These are phyloP conservation scores for Geophilus truncorum DNA, from an alignment of 2,888 invertebrate genomes.

Conservation along the genomic window DNA sequence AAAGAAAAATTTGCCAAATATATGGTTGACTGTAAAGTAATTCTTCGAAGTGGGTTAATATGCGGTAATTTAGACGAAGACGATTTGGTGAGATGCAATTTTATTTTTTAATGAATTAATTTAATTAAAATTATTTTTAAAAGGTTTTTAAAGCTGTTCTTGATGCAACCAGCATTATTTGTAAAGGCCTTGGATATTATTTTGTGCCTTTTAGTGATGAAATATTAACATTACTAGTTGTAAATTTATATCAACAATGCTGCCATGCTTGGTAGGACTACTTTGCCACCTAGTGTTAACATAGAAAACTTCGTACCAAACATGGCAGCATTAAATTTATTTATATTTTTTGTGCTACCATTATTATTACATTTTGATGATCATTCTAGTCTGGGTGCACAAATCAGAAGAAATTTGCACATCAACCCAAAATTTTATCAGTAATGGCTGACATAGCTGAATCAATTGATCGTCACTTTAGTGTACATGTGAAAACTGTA, in stretches of 20 bases:
- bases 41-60: neutral
- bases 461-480: neutral
- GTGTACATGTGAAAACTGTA: neutral
- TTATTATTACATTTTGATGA: no score
- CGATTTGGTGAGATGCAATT: neutral
- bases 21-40: neutral
- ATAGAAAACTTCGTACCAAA: no score
- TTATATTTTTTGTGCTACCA: no score
- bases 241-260: no score
- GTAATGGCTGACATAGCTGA: neutral
- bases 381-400: neutral
- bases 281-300: no score
- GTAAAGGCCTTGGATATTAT: neutral
- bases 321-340: no score
- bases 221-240: neutral
- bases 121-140: neutral
- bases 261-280: no score
- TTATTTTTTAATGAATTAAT: neutral
- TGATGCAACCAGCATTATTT: neutral
- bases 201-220: neutral
- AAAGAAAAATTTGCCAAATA: neutral
- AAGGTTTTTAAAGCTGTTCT: neutral
- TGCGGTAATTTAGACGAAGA: neutral
- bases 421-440: neutral
- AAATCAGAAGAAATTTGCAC: neutral